Evolutionary conservation across 2,888 invertebrate genomes (phyloP).

Genomic region (Dryomyza anilis): DNA sequence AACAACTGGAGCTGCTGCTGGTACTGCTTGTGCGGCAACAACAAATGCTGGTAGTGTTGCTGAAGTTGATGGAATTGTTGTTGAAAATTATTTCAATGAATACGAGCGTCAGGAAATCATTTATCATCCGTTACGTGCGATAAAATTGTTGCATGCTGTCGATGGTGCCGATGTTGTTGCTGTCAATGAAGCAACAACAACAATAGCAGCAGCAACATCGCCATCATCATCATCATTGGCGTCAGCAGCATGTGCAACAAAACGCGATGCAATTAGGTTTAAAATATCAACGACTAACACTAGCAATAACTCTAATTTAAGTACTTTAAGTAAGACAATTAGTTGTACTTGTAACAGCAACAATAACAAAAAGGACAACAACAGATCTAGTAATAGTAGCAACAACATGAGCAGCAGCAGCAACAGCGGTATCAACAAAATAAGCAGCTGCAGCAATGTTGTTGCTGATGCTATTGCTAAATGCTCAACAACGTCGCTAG

Average conservation of each 20-base stretch:
- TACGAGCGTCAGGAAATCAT: slow-evolving; percentile 60
- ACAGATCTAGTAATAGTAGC: slow-evolving; percentile 32
- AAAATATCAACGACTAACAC: slow-evolving; percentile 39
- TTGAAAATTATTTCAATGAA: slow-evolving; percentile 59
- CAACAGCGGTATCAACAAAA: not conserved
- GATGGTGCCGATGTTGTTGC: slow-evolving; percentile 24
- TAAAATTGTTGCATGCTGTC: slow-evolving; percentile 38
- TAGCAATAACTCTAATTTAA: slow-evolving; percentile 27
- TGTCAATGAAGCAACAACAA: slow-evolving; percentile 32
- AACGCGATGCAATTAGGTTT: slow-evolving; percentile 33
- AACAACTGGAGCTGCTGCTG: too few species aligned
- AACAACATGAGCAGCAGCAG: slow-evolving; percentile 12
- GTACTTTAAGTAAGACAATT: slow-evolving; percentile 15
- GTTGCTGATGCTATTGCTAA: too few species aligned
- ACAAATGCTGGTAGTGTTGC: slow-evolving; percentile 26
- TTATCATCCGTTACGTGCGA: slow-evolving; percentile 47
- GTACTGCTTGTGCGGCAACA: slow-evolving; percentile 4
- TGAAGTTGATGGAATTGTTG: slow-evolving; percentile 50
- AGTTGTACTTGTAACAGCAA: slow-evolving; percentile 32
- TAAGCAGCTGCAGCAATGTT: not conserved
- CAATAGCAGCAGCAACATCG: slow-evolving; percentile 29
- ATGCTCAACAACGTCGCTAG: too few species aligned
- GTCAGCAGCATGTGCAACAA: slow-evolving; percentile 14
- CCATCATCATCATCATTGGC: slow-evolving; percentile 26
- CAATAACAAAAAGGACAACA: slow-evolving; percentile 38